Percentiles rank a stretch among this genome's conserved stretches.
Evolutionary conservation across 1,140 invertebrate genomes (phyloP).

Genomic region (Micrasema minimum): DNA sequence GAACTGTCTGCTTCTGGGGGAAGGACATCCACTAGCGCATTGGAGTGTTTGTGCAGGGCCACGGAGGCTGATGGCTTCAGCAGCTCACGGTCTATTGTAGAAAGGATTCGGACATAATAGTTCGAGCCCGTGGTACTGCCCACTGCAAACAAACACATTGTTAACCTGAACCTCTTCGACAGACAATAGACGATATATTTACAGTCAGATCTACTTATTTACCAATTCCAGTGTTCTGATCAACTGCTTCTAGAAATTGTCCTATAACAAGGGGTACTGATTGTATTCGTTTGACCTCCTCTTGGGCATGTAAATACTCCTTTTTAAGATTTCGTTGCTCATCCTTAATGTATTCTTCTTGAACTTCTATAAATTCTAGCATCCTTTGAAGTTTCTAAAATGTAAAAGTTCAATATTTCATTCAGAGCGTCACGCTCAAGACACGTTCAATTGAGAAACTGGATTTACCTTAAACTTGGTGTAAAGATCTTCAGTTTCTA

Average conservation of each 20-base stretch:
- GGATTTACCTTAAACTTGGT: conserved; percentile 88
- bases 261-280: conserved; percentile 97
- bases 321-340: conserved; percentile 98
- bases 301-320: conserved; percentile 97
- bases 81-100: conserved; percentile 95
- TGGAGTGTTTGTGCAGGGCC: conserved; percentile 97
- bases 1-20: conserved; percentile 98
- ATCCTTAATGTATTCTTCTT: conserved; percentile 99
- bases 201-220: no score
- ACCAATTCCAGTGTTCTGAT: conserved; percentile 96
- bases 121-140: conserved; percentile 88
- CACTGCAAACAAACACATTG: conserved; percentile 64
- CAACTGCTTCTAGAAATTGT: conserved; percentile 97
- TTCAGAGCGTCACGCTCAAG: no score
- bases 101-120: conserved; percentile 97
- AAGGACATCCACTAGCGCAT: conserved; percentile 96
- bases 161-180: no score
- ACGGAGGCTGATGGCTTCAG: conserved; percentile 96
- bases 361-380: conserved; percentile 96
- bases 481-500: conserved; percentile 83
- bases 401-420: no score
- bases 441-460: no score
- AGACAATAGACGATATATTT: no score
- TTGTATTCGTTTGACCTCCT: conserved; percentile 97
- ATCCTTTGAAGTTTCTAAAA: conserved; percentile 91